Percentiles rank a stretch among this genome's conserved stretches.
Evolutionary conservation across 2,888 invertebrate species (phyloP).

Genomic region (Zonitis immaculata): DNA sequence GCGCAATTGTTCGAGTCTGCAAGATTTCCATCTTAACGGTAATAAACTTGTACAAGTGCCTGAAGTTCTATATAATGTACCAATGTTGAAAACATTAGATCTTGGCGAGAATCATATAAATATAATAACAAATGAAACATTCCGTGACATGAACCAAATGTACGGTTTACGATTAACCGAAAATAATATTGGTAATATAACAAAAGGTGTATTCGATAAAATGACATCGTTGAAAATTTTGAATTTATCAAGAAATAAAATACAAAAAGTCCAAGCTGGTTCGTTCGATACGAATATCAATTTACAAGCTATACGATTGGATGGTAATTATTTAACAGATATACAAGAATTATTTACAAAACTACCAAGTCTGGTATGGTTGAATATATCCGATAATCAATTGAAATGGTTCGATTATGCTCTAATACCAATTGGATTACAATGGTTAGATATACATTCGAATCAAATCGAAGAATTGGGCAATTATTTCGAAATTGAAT

Average conservation of each 20-base stretch:
- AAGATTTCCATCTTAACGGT: constrained; percentile 78
- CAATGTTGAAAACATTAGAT: constrained; percentile 73
- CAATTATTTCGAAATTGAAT: constrained; percentile 80
- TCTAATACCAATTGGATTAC: constrained; percentile 75
- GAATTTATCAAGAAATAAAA: constrained; percentile 78
- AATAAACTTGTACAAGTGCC: constrained; percentile 75
- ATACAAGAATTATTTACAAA: constrained; percentile 75
- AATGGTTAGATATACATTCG: constrained; percentile 80
- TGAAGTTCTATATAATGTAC: constrained; percentile 66
- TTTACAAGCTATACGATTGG: constrained; percentile 74
- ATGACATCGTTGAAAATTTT: constrained; percentile 75
- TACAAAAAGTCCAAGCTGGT: constrained; percentile 71
- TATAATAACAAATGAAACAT: constrained; percentile 72
- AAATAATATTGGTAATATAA: constrained; percentile 76
- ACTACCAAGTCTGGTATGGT: constrained; percentile 75
- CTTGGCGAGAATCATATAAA: constrained; percentile 82
- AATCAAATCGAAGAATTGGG: constrained; percentile 79
- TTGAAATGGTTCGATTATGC: constrained; percentile 81
- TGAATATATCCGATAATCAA: constrained; percentile 82
- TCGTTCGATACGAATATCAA: constrained; percentile 73
- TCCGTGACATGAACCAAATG: constrained; percentile 73
- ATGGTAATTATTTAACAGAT: constrained; percentile 75
- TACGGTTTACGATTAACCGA: constrained; percentile 77
- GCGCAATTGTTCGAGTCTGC: constrained; percentile 72
- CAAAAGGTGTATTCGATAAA: constrained; percentile 73